These are phyloP conservation scores for Macaca mulatta DNA, from an alignment of 2,113 vertebrate species.

Conservation along the genomic window DNA sequence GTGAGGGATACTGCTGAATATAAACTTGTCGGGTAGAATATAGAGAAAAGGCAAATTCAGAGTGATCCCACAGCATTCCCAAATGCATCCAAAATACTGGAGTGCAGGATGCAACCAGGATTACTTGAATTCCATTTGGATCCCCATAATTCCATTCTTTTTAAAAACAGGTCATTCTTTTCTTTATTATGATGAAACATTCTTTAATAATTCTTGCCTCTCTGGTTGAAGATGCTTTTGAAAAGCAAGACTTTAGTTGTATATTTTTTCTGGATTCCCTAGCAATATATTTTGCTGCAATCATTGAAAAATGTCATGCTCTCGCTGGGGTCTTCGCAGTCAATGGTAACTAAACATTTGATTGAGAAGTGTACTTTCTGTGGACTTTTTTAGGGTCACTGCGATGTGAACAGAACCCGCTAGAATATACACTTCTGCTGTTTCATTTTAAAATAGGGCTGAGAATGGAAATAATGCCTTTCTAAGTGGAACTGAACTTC, in stretches of 20 bases:
- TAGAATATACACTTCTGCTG: neutral
- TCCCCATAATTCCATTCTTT: neutral
- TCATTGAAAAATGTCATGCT: neutral
- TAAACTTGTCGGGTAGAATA: neutral
- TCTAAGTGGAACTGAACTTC: neutral
- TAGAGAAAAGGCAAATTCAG: neutral
- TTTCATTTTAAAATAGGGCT: neutral
- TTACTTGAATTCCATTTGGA: neutral
- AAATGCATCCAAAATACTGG: neutral
- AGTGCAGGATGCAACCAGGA: rapidly evolving
- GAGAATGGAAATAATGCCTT: conserved; percentile 3
- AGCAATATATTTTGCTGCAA: neutral
- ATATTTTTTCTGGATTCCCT: neutral
- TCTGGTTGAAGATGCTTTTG: neutral
- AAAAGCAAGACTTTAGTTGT: neutral
- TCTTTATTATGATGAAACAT: neutral
- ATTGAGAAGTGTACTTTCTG: neutral
- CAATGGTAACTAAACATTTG: neutral
- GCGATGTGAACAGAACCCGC: neutral
- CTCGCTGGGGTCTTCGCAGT: neutral
- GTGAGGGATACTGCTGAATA: neutral
- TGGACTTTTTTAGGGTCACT: neutral
- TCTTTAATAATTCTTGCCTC: neutral
- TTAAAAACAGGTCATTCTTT: neutral
- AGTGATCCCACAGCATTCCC: neutral